Evolutionary conservation across 2,888 invertebrate genomes (phyloP), one percentile per base, ranked within the genome.

Genomic region (Andricus curvator): DNA sequence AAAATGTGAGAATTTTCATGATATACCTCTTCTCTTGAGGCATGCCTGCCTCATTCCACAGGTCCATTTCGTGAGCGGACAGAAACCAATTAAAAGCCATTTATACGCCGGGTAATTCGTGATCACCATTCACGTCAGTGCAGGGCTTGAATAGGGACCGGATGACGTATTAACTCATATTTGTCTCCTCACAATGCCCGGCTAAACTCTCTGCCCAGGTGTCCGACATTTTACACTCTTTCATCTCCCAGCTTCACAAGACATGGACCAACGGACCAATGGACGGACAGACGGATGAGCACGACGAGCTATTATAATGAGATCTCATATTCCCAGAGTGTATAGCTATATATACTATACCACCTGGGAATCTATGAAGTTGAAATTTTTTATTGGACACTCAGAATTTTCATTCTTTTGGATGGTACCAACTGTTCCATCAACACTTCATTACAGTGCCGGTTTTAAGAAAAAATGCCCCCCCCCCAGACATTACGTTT

Each of bases 131-230:
- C 87, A 87, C 83, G 88, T 88, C 87, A 86, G 84, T 83, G 80
- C 82, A 82, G 81, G 81, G 81, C 80, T 83, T 88, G 88, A 90
- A 90, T 89, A 85, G 88, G 85, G 86, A 88, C 87, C 84, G 88
- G 88, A 91, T 92, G 91, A 91, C 89, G 90, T 90, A 92, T 92
- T 91, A 91, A 89, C 90, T 90, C 91, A 89, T 91, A 91, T 92
- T 92, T 91, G 91, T 92, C 91, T 91, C 88, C 88, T 86, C 88
- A 91, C 90, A 91, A 91, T 90, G 84, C 86, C 84, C 88, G 85
- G 86, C 88, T 88, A 87, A 90, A 89, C 88, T 89, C 88, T 89
- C 88, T 85, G 85, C 88, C 89, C 90, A 91, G 90, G 89, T 91
- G 90, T 89, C 88, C 88, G 88, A 88, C 87, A 87, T 89, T 91